Evolutionary conservation across 2,113 vertebrate species (phyloP), one percentile per base, ranked within the genome.

Genomic region (Centrocercus urophasianus): DNA sequence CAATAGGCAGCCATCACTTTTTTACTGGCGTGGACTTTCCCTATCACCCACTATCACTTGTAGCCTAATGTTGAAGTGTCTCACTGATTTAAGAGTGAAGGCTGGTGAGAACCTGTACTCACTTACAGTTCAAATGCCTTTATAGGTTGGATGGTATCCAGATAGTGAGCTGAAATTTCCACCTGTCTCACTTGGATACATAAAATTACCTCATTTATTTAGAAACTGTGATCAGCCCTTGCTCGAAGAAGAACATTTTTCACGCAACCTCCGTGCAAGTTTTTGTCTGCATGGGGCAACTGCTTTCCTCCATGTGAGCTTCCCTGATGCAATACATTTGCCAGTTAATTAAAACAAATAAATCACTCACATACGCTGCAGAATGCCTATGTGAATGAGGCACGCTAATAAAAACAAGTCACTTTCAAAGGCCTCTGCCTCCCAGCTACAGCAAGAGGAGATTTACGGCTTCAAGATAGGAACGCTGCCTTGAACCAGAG

Each of bases 161-260:
- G 83, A 86, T 72, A 77, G 59, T 92, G 90, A 93, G 91, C 22
- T 2, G 19, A 36, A 89, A 95, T 95, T 97, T 96, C 93, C 94
- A 96, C 91, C 90, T 94, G 81, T 83, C 83, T 82, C 67, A 81
- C 81, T 78, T 59, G 83, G 65, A 63, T 22, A 94, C 79, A 73
- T 89, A 91, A 94, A 94, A 89, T 89, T 71, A 96, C 87, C 81
- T 95, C 88, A 95, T 95, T 92, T 95, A 89, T 96, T 96, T 95
- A 95, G 88, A 76, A 30, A 86, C 63, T 71, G 83, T 27, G 82
- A 96, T 94, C 89, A 77, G 86, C 77, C 77, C 67, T 81, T 89
- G 84, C 92, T 94, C 0, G 0, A 12, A 90, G 89, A 70, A 64
- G 88, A 13, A 10, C 65, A 82, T 88, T 96, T 95, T 93, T 88